phyloP scores from a whole-genome alignment of 2,797 vertebrate genomes.

The Spondyliosoma cantharus region DNA sequence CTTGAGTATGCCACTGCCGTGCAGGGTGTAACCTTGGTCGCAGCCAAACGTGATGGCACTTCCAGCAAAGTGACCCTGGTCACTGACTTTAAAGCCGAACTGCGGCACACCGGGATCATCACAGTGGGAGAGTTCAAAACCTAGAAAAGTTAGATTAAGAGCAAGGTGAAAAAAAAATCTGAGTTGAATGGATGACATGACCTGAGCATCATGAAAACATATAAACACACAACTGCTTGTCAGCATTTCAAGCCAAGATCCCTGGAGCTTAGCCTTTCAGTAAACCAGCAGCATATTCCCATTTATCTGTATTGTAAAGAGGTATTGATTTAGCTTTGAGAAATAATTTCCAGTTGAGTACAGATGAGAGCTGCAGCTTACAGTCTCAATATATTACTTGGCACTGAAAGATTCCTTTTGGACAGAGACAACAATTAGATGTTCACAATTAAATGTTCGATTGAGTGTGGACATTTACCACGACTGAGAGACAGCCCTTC shows the following conservation, averaged over 20 bases:
- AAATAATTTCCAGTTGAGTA: conserved; percentile 64
- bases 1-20: conserved; percentile 91
- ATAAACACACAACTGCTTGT: conserved; percentile 5
- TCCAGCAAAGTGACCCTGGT: conserved; percentile 97
- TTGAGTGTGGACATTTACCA: conserved; percentile 66
- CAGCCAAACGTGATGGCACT: conserved; percentile 95
- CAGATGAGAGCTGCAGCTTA: conserved; percentile 47
- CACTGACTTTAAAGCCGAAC: conserved; percentile 97
- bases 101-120: conserved; percentile 97
- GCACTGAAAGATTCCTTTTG: conserved; percentile 67
- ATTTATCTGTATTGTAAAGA: conserved; percentile 53
- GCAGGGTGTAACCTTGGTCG: conserved; percentile 95
- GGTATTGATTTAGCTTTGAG: conserved; percentile 62
- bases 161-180: background rate
- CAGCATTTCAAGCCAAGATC: conserved; percentile 10
- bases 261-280: conserved; percentile 12
- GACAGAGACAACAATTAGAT: conserved; percentile 65
- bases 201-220: background rate
- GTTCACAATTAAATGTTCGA: conserved; percentile 72
- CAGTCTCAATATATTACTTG: conserved; percentile 58
- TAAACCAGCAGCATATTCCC: conserved; percentile 23
- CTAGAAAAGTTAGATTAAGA: conserved; percentile 74
- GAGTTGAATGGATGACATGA: background rate
- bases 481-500: conserved; percentile 43
- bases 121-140: conserved; percentile 97